A percentile compares a stretch with the other conserved stretches of the same genome.
These are phyloP conservation scores for Cecropterus lyciades DNA, from an alignment of 1,140 invertebrate genomes.

Conservation along the genomic window DNA sequence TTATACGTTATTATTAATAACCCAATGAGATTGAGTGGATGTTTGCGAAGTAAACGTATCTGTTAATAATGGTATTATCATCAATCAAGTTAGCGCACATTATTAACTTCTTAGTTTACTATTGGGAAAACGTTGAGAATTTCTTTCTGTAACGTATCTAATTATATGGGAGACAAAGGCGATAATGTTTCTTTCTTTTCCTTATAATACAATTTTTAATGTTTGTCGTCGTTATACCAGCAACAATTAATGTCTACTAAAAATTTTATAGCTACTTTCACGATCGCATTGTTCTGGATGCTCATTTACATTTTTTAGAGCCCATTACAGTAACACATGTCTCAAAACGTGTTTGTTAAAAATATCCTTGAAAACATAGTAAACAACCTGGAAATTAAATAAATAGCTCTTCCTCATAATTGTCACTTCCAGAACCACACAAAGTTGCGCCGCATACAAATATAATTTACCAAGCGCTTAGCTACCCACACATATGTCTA, in stretches of 20 bases:
- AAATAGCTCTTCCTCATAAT: constrained; percentile 13
- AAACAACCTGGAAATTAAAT: constrained; percentile 4
- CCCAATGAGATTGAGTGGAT: constrained; percentile 23
- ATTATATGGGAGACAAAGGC: too few relatives aligned
- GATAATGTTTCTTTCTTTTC: too few relatives aligned
- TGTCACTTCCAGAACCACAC: constrained; percentile 21
- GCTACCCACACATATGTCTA: constrained; percentile 14
- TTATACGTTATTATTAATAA: constrained; percentile 8
- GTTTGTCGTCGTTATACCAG: too few relatives aligned
- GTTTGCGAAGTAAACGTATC: constrained; percentile 14
- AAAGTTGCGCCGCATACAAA: constrained; percentile 10
- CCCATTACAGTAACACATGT: neutral
- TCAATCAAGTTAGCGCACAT: constrained; percentile 17
- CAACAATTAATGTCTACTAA: too few relatives aligned
- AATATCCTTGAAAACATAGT: neutral
- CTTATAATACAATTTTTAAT: too few relatives aligned
- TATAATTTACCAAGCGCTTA: constrained; percentile 12
- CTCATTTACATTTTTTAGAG: too few relatives aligned
- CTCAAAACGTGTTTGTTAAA: neutral
- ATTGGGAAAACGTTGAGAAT: neutral
- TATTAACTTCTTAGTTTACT: constrained; percentile 13
- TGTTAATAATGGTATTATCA: constrained; percentile 29
- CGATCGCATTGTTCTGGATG: too few relatives aligned
- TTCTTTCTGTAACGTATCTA: neutral
- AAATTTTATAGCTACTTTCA: too few relatives aligned